Conservation (phyloP, 2,888 invertebrate species). For the Eristalis tenax region DNA sequence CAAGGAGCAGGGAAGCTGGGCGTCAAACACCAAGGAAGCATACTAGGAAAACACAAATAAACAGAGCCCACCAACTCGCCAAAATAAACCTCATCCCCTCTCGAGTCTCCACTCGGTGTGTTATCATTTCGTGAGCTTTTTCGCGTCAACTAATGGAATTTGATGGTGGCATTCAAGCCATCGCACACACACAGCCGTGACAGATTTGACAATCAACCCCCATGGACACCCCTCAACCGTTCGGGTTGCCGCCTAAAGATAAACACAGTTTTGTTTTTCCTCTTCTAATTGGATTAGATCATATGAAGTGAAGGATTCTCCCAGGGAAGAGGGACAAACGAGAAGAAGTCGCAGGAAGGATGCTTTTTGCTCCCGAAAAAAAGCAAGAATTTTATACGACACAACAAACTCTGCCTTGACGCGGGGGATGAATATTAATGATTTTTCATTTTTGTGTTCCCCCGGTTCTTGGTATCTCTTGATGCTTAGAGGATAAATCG, state of each 20-base stretch:
- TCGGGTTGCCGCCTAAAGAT: constrained; percentile 27
- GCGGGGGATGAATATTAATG: constrained; percentile 78
- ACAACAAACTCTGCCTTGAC: neutral
- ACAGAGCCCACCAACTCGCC: neutral
- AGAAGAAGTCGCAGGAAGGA: neutral
- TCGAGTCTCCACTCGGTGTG: constrained; percentile 47
- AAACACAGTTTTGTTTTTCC: constrained; percentile 60
- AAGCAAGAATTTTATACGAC: neutral
- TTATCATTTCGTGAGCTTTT: constrained; percentile 68
- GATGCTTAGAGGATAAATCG: constrained; percentile 38
- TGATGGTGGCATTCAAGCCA: constrained; percentile 53
- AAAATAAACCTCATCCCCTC: constrained; percentile 56
- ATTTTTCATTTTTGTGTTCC: constrained; percentile 73
- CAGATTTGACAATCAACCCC: constrained; percentile 57
- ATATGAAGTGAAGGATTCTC: constrained; percentile 70
- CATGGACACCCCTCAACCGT: constrained; percentile 23
- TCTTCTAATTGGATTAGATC: constrained; percentile 71
- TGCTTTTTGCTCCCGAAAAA: constrained; percentile 17
- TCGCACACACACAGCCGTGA: constrained; percentile 11
- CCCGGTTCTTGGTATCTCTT: constrained; percentile 50
- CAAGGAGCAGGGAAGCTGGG: too few species aligned
- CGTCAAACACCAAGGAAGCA: too few species aligned
- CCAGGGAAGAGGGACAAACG: neutral
- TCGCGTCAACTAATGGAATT: constrained; percentile 71
- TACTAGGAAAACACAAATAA: neutral